phyloP scores from a whole-genome alignment of 1,140 invertebrate species.

The Drosophila teissieri region DNA sequence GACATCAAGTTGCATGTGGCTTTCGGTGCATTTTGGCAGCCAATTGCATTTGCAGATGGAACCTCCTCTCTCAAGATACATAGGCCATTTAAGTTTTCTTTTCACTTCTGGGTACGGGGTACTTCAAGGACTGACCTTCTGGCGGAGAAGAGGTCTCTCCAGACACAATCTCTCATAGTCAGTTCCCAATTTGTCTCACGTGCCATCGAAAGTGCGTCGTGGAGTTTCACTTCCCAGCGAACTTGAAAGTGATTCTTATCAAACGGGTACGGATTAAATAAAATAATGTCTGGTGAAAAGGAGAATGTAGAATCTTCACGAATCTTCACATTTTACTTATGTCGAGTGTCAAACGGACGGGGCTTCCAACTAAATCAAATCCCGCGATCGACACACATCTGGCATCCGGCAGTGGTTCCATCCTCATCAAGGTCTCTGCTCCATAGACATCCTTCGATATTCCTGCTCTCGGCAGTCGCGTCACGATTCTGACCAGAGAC shows the following conservation, averaged over 20 bases:
- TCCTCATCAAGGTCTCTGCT: constrained; percentile 56
- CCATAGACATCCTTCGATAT: constrained; percentile 50
- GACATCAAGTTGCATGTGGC: constrained; percentile 66
- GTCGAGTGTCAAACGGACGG: constrained; percentile 55
- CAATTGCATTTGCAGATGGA: constrained; percentile 35
- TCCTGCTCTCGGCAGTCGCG: constrained; percentile 50
- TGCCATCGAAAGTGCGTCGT: constrained; percentile 75
- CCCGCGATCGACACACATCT: constrained; percentile 57
- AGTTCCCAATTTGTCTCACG: constrained; percentile 65
- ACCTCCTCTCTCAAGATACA: constrained; percentile 50
- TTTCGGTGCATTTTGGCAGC: constrained; percentile 75
- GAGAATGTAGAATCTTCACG: constrained; percentile 50
- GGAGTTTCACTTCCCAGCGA: constrained; percentile 62
- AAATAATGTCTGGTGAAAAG: constrained; percentile 63
- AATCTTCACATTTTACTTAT: constrained; percentile 55
- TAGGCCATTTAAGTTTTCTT: constrained; percentile 74
- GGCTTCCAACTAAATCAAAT: constrained; percentile 65
- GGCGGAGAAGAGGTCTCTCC: constrained; percentile 5
- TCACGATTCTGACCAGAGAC: constrained; percentile 68
- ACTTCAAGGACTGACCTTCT: constrained; percentile 34
- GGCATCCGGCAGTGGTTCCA: constrained; percentile 29
- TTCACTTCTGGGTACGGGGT: constrained; percentile 64
- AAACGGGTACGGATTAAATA: constrained; percentile 66
- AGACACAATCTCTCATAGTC: constrained; percentile 25
- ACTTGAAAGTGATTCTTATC: constrained; percentile 78